Percentiles rank a stretch among this genome's conserved stretches.
Evolutionary conservation across 2,888 invertebrate species (phyloP).

Genomic region (Ectropis crepuscularia): DNA sequence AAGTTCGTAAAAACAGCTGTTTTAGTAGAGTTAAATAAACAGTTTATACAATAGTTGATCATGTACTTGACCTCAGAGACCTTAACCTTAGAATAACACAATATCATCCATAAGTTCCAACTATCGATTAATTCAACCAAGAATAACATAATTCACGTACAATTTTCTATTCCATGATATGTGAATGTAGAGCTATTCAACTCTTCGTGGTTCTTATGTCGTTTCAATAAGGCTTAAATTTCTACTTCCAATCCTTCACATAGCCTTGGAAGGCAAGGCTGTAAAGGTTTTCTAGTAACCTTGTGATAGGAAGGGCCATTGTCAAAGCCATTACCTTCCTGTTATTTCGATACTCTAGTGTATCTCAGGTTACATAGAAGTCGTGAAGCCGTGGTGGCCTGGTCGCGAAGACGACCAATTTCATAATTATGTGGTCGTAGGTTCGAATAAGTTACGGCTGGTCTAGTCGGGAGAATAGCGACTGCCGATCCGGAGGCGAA

Average conservation of each 20-base stretch:
- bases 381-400: too few relatives aligned
- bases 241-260: background rate
- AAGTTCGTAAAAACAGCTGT: background rate
- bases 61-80: slow-evolving; percentile 2
- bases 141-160: slow-evolving; percentile 12
- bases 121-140: slow-evolving; percentile 23
- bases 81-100: slow-evolving; percentile 7
- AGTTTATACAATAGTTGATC: background rate
- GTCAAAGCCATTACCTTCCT: slow-evolving; percentile 12
- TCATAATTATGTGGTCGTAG: too few relatives aligned
- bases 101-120: slow-evolving; percentile 4
- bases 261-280: slow-evolving; percentile 17
- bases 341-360: background rate
- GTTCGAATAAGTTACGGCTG: too few relatives aligned
- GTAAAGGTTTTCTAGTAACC: slow-evolving; percentile 27
- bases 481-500: too few relatives aligned
- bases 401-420: too few relatives aligned
- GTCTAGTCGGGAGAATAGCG: too few relatives aligned
- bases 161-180: slow-evolving; percentile 14
- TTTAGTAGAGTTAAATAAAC: background rate
- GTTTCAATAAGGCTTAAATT: slow-evolving; percentile 19
- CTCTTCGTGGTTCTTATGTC: slow-evolving; percentile 3
- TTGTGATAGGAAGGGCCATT: slow-evolving; percentile 22
- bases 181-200: slow-evolving; percentile 5
- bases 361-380: too few relatives aligned